Percentiles rank a stretch among this genome's conserved stretches.
Conservation (phyloP, 1,140 invertebrate genomes). For the Amyelois transitella region DNA sequence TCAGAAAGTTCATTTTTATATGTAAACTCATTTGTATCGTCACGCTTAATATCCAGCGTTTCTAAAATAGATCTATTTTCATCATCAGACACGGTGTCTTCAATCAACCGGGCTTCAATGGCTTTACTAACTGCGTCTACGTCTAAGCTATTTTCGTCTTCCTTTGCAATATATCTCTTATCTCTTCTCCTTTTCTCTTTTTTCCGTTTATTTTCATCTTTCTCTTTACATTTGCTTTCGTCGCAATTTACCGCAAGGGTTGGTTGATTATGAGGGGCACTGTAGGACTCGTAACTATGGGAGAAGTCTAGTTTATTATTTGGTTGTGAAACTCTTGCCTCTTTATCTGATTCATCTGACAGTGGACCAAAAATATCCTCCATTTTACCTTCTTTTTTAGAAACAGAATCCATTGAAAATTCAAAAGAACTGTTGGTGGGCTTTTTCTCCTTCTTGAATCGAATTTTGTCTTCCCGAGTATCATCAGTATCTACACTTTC, state of each 20-base stretch:
- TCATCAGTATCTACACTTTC: constrained; percentile 72
- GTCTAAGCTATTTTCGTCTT: constrained; percentile 86
- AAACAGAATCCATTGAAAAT: constrained; percentile 26
- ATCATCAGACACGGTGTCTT: constrained; percentile 68
- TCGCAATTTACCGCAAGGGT: constrained; percentile 29
- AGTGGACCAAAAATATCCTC: constrained; percentile 91
- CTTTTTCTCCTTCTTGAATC: constrained; percentile 77
- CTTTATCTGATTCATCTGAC: constrained; percentile 81
- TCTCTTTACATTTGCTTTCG: constrained; percentile 57
- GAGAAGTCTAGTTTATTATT: constrained; percentile 31
- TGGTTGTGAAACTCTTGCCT: constrained; percentile 16
- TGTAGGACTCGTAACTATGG: constrained; percentile 27
- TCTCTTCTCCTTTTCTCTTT: constrained; percentile 84
- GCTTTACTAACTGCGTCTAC: constrained; percentile 86
- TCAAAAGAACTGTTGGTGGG: constrained; percentile 39
- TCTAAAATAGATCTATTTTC: constrained; percentile 41
- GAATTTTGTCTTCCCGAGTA: constrained; percentile 75
- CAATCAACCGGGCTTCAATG: constrained; percentile 85
- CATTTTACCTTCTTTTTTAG: constrained; percentile 83
- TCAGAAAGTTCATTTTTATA: constrained; percentile 59
- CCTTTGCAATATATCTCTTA: constrained; percentile 67
- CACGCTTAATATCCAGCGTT: constrained; percentile 42
- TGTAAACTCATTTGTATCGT: constrained; percentile 74
- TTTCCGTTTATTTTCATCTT: constrained; percentile 75
- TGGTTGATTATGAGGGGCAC: constrained; percentile 21